phyloP scores from a whole-genome alignment of 2,797 vertebrate species.

The Picus viridis region DNA sequence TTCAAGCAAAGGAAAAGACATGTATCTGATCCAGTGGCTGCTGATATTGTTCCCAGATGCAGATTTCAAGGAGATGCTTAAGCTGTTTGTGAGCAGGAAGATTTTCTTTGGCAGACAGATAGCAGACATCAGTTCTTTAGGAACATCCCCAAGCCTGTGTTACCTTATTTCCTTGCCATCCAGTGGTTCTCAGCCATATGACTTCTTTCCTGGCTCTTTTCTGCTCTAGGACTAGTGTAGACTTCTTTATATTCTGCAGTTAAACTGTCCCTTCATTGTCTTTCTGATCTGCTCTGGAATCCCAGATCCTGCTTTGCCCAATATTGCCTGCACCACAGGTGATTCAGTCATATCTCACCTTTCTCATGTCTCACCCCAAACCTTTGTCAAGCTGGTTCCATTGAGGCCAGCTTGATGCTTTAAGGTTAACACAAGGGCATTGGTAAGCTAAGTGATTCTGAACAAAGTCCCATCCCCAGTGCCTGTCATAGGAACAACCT shows the following conservation, averaged over 20 bases:
- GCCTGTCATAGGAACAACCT: not conserved
- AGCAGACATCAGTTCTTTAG: not conserved
- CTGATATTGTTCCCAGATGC: not conserved
- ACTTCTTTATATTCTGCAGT: rapidly evolving
- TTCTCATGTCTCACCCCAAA: not conserved
- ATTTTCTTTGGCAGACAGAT: not conserved
- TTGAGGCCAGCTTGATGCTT: not conserved
- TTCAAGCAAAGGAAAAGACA: not conserved
- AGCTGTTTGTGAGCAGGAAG: not conserved
- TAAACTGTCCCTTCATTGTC: not conserved
- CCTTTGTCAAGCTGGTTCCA: not conserved
- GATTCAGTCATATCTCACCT: not conserved
- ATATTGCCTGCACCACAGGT: not conserved
- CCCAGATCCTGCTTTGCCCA: not conserved
- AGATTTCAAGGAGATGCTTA: not conserved
- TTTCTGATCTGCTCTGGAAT: not conserved
- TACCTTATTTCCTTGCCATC: not conserved
- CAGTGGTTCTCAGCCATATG: not conserved
- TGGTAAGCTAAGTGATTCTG: not conserved
- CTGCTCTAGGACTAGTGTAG: not conserved
- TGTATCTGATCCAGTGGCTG: not conserved
- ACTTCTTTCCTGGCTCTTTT: not conserved
- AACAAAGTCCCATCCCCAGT: not conserved
- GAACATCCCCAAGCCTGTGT: rapidly evolving
- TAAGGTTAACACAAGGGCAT: not conserved